A percentile compares a stretch with the other conserved stretches of the same genome.
These are phyloP conservation scores for Ailurus styani DNA, from an alignment of 2,113 vertebrate genomes.

Conservation along the genomic window DNA sequence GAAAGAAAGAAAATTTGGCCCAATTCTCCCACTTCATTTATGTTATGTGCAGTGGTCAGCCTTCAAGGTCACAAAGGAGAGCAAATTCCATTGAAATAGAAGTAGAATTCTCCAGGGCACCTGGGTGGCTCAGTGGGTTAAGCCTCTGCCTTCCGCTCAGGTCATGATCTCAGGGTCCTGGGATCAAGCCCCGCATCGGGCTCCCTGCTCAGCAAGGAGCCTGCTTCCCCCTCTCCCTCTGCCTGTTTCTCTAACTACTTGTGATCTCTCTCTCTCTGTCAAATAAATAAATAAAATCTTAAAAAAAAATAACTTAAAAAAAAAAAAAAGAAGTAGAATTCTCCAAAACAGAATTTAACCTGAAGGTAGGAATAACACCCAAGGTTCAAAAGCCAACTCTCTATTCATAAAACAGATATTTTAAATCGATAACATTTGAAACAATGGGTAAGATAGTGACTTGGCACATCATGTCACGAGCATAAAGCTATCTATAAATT, in stretches of 20 bases:
- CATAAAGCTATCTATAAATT: neutral
- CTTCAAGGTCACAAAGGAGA: neutral
- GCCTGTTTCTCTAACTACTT: too few relatives aligned
- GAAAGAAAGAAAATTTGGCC: neutral
- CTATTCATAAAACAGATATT: neutral
- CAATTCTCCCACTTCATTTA: neutral
- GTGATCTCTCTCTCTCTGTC: too few relatives aligned
- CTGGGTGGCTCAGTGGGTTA: too few relatives aligned
- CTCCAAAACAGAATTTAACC: too few relatives aligned
- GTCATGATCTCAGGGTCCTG: too few relatives aligned
- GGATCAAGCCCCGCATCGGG: too few relatives aligned
- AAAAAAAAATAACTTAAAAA: too few relatives aligned
- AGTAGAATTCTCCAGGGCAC: neutral
- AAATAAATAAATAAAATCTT: too few relatives aligned
- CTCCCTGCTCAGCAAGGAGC: too few relatives aligned
- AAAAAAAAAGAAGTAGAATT: neutral
- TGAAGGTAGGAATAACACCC: neutral
- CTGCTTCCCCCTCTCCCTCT: too few relatives aligned
- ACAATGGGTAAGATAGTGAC: neutral
- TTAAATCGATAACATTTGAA: neutral
- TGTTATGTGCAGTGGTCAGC: neutral
- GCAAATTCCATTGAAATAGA: neutral
- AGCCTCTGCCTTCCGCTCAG: too few relatives aligned
- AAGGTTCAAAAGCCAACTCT: neutral
- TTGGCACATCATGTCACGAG: neutral